Base-by-base conservation (phyloP, 2,888 invertebrate species). In the Pasiphila rectangulata region DNA sequence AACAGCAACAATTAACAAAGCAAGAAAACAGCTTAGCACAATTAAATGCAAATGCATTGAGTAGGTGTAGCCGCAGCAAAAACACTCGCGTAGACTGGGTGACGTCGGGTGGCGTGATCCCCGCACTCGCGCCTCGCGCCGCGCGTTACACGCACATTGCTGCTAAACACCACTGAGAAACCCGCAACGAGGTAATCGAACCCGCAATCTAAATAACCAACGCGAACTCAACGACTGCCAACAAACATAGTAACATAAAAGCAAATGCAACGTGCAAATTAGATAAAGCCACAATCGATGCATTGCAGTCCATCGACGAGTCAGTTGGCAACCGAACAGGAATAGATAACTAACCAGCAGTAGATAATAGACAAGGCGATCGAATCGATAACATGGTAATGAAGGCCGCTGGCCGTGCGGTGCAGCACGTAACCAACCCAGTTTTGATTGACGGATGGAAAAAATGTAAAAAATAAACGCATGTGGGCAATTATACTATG, bases 41-140 rank as follows among this genome's bases (percentile, higher is more conserved):
- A 57, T 54, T 51, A 54, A 46, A 54, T 54, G 54, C 50, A 46
- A 54, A 52, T 57, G 46, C 52, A 51, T 36, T 29, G 34, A 35
- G 36, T 44, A 34, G 29, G 44, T 46, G 41, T 30, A 37, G 43
- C 39, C 48, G 48, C 46, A 45, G 49, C 23, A 51, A 45, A 53
- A 49, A 57, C 45, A 24, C 2, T 43, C 51, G 46, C 47, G 53
- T 46, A 54, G 50, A 54, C 58, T 46, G 50, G 43, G 25, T 54
- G 56, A 59, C 58, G 58, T 53, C 53, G 37, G 24, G 51, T 57
- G 57, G 57, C 57, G 55, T 55, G 57, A 54, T 53, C 41, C 21
- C 4, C 21, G 21, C 21, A 2, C 21, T 7, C 3, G 21, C 21
- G 21, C 3, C 21, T 7, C 4, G 21, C 21, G n/a, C 21, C 4